Conservation (phyloP, 1,140 invertebrate species). For the Ephestia elutella region DNA sequence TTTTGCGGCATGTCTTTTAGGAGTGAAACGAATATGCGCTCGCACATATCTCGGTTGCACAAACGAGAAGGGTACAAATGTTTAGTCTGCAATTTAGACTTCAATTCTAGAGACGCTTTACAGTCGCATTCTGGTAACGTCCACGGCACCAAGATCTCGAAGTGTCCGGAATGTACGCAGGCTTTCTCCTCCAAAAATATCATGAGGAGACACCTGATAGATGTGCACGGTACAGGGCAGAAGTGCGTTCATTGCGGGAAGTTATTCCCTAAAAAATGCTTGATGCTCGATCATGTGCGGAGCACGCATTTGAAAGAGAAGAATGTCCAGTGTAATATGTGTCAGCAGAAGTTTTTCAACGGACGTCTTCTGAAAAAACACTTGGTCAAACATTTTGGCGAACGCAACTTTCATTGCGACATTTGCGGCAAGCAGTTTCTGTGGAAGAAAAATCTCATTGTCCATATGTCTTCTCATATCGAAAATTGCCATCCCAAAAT, state of each 20-base stretch:
- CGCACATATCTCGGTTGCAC: slow-evolving; percentile 31
- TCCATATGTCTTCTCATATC: slow-evolving; percentile 46
- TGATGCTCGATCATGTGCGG: slow-evolving; percentile 51
- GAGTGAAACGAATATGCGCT: slow-evolving; percentile 38
- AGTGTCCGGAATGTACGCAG: slow-evolving; percentile 42
- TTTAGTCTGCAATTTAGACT: slow-evolving; percentile 32
- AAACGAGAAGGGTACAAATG: slow-evolving; percentile 31
- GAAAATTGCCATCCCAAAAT: slow-evolving; percentile 15
- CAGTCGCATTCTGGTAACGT: slow-evolving; percentile 29
- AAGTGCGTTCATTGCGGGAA: slow-evolving; percentile 48
- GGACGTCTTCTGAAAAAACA: slow-evolving; percentile 61
- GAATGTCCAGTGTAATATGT: slow-evolving; percentile 45
- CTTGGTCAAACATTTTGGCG: slow-evolving; percentile 77
- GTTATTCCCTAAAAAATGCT: slow-evolving; percentile 43
- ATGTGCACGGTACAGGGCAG: slow-evolving; percentile 33
- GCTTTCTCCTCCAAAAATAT: slow-evolving; percentile 43
- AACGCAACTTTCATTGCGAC: slow-evolving; percentile 81
- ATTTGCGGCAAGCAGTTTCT: slow-evolving; percentile 77
- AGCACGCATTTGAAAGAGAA: slow-evolving; percentile 54
- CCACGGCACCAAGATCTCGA: slow-evolving; percentile 34
- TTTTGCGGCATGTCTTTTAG: slow-evolving; percentile 50
- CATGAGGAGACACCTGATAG: slow-evolving; percentile 39
- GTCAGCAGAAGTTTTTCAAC: slow-evolving; percentile 69
- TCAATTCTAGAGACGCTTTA: slow-evolving; percentile 26
- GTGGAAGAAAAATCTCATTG: slow-evolving; percentile 51